Evolutionary conservation across 1,140 invertebrate species (phyloP).

Genomic region (Saccostrea cuccullata): DNA sequence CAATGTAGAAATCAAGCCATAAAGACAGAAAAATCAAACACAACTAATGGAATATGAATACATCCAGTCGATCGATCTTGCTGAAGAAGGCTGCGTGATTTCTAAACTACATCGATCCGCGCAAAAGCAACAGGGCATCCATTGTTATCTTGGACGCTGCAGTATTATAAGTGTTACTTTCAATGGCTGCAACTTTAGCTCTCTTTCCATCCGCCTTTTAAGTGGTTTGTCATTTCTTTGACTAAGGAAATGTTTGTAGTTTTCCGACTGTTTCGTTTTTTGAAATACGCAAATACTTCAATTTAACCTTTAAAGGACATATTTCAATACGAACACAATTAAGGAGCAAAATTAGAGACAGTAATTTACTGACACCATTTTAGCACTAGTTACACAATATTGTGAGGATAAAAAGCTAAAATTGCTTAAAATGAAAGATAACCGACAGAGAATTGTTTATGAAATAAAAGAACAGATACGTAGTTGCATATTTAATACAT

Average conservation of each 20-base stretch:
- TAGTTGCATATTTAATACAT: no score
- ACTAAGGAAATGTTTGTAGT: not conserved
- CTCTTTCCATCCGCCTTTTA: not conserved
- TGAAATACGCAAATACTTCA: no score
- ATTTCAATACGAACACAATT: no score
- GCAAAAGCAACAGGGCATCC: not conserved
- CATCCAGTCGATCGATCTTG: not conserved
- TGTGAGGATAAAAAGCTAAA: no score
- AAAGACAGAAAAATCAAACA: not conserved
- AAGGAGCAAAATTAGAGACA: no score
- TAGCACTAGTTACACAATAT: no score
- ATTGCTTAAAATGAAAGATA: no score
- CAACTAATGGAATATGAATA: not conserved
- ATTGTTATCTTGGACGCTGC: not conserved
- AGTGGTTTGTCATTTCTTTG: not conserved
- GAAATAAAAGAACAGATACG: no score
- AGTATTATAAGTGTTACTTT: not conserved
- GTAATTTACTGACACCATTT: no score
- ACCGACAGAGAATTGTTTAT: no score
- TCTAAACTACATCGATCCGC: conserved; percentile 11
- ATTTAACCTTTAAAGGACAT: no score
- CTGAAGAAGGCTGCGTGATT: conserved; percentile 9
- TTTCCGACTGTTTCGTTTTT: no score
- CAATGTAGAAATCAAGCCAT: not conserved
- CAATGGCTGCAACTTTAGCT: not conserved